Evolutionary conservation across 1,140 invertebrate species (phyloP), one percentile per base, ranked within the genome.

Genomic region (Eubasilissa regina): DNA sequence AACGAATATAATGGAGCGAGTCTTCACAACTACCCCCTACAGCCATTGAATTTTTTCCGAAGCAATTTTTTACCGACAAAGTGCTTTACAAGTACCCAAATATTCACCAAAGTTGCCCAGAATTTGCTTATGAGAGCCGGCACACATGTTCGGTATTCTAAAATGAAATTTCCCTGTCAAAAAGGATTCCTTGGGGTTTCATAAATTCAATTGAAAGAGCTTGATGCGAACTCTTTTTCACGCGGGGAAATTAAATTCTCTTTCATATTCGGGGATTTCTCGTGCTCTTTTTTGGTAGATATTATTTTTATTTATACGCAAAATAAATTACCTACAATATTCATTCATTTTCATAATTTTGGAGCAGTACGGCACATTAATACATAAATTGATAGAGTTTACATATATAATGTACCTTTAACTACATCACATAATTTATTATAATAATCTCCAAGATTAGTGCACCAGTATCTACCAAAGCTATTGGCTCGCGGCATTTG

Each of bases 191-290:
- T 12, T 19, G 7, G 66, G 66, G 35, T 70, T 48, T 70, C 43
- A 70, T 70, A 47, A 70, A 70, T 70, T 70, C 66, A 47, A 70
- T 70, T 70, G 13, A 70, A 70, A 45, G 51, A 15, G 51, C 15
- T 53, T 53, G 51, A 47, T 48, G 45, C 15, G 45, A 48, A 48
- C 45, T 47, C 66, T 70, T 70, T 35, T 70, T 48, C 43, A 21
- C 45, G 43, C 43, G 43, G 45, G n/a, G 13, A 70, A 70, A 70
- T 47, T 70, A 48, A n/a, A 19, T 21, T 15, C 66, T 8, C 44
- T 15, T 70, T 19, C 66, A 19, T 70, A 70, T 70, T 70, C 66
- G n/a, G 13, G 45, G 45, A 60, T 60, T 53, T 53, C 51, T 35
- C 25, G 6, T 35, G 25, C 25, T 35, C 25, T 35, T 35, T 35